phyloP scores from a whole-genome alignment of 2,113 vertebrate genomes.

The Oryzias curvinotus region DNA sequence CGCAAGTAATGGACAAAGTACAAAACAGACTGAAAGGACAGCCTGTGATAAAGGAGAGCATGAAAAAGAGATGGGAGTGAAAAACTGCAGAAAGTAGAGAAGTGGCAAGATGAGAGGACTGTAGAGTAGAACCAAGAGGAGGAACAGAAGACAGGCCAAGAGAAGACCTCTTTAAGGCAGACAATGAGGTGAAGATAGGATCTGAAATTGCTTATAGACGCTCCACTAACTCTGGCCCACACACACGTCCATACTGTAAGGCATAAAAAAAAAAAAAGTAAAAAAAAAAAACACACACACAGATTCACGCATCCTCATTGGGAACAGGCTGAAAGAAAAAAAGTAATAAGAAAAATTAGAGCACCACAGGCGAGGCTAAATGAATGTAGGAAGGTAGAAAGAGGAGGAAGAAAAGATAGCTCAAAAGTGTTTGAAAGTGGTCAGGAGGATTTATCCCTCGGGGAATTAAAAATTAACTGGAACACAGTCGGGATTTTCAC shows the following conservation, averaged over 20 bases:
- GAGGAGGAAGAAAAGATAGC: constrained; percentile 31
- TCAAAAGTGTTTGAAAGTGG: constrained; percentile 54
- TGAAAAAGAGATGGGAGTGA: neutral
- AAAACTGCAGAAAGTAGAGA: constrained; percentile 12
- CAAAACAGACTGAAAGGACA: neutral
- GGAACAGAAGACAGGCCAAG: constrained; percentile 31
- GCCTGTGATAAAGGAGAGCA: neutral
- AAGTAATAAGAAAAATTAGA: constrained; percentile 50
- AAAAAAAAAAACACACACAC: constrained; percentile 26
- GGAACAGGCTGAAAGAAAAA: constrained; percentile 34
- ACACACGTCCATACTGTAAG: constrained; percentile 38
- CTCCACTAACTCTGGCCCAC: constrained; percentile 63
- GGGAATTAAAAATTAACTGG: constrained; percentile 61
- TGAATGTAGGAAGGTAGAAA: constrained; percentile 26
- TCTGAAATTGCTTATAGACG: constrained; percentile 72
- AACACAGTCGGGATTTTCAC: constrained; percentile 39
- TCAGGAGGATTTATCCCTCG: constrained; percentile 44
- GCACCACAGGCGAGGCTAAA: constrained; percentile 52
- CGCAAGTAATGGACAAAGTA: neutral
- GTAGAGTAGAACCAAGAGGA: constrained; percentile 28
- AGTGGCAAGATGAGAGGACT: constrained; percentile 13
- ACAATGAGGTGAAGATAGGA: constrained; percentile 67
- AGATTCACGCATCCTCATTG: constrained; percentile 18
- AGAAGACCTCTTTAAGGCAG: constrained; percentile 58
- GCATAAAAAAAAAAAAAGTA: constrained; percentile 27